Conservation (phyloP, 2,113 vertebrate genomes). For the Odocoileus virginianus region DNA sequence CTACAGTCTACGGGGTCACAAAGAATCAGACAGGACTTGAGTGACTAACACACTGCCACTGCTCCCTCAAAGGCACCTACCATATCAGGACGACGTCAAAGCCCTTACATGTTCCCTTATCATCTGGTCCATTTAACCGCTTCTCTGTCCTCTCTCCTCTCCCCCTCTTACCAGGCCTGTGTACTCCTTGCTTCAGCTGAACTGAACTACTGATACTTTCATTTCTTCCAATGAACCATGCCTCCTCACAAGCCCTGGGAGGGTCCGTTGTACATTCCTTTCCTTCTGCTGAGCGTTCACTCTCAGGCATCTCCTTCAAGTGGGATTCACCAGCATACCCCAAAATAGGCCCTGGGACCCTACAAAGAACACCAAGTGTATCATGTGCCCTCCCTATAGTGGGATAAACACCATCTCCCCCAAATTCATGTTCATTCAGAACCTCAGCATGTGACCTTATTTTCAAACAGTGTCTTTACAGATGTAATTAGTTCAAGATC, state of each 20-base stretch:
- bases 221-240: not conserved
- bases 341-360: not conserved
- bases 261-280: not conserved
- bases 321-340: not conserved
- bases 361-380: not conserved
- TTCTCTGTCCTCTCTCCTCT: not conserved
- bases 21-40: not conserved
- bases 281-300: not conserved
- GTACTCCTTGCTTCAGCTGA: not conserved
- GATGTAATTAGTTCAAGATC: not conserved
- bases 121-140: not conserved
- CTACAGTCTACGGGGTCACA: not conserved
- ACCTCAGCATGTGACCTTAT: not conserved
- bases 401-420: not conserved
- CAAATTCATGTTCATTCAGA: not conserved
- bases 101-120: not conserved
- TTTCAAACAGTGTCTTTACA: not conserved
- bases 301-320: not conserved
- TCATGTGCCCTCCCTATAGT: no score
- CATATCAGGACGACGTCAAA: not conserved
- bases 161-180: not conserved
- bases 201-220: not conserved
- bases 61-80: not conserved
- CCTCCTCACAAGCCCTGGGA: not conserved
- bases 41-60: not conserved